Evolutionary conservation across 2,888 invertebrate genomes (phyloP), one percentile per base, ranked within the genome.

Genomic region (Acrobasis consociella): DNA sequence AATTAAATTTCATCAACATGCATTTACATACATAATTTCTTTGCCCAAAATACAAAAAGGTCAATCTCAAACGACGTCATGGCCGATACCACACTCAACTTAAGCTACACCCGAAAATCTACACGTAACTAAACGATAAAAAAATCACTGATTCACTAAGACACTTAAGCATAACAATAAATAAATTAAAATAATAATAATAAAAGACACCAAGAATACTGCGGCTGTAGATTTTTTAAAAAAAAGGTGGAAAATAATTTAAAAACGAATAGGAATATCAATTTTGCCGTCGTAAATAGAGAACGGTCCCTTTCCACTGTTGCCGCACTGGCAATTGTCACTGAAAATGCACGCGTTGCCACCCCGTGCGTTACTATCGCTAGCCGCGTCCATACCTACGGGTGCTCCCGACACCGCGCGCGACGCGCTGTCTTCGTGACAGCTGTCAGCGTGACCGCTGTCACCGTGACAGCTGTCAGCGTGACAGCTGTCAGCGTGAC

Each of bases 251-350:
- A 69, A 69, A 69, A 67, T 62, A 68, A 67, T 67, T 76, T 74
- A 77, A 64, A 76, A 76, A 75, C 77, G 73, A 76, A 75, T 74
- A 76, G 81, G 78, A 78, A 81, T 78, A 82, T 82, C 77, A 65
- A 82, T 76, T 74, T 74, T 78, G 62, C 81, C 80, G 65, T 82
- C 81, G 69, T 78, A 81, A 71, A 82, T 81, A 49, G 77, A 75
- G 67, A 74, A 83, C 64, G 78, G 78, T 66, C 71, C 67, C 65
- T 73, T 72, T 56, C 64, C 67, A 58, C 65, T 73, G 65, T 64
- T 67, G 63, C 67, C 67, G 66, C 78, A 77, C 66, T 69, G 67
- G 65, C 75, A 73, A 61, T 66, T 72, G 62, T 75, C 78, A 73
- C 73, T 73, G 64, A 71, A 72, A 64, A 69, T 70, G 68, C 75